Evolutionary conservation across 2,797 vertebrate species (phyloP).

Genomic region (Parotocinclus haroldoi): DNA sequence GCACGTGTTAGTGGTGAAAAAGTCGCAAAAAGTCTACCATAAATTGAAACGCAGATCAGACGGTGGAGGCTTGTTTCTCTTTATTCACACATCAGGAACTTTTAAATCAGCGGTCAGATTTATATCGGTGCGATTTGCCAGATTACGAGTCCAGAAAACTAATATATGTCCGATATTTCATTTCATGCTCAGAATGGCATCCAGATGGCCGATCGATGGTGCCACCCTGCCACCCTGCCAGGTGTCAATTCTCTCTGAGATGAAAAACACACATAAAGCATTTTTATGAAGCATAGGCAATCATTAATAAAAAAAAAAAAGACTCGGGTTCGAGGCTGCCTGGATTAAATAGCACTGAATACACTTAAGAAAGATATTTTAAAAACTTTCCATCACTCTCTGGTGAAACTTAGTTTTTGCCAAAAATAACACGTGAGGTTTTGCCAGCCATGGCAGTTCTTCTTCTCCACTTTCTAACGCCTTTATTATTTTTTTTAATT

Average conservation of each 20-base stretch:
- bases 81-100: constrained; percentile 1
- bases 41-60: constrained; percentile 29
- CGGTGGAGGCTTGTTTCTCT: constrained; percentile 2
- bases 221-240: neutral
- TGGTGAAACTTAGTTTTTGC: no score
- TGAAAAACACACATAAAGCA: neutral
- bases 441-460: no score
- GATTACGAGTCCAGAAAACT: constrained; percentile 5
- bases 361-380: no score
- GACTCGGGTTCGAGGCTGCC: neutral
- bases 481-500: no score
- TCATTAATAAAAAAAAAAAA: neutral
- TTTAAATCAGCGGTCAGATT: neutral
- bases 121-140: constrained; percentile 2
- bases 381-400: no score
- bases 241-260: constrained; percentile 4
- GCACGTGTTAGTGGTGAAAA: no score
- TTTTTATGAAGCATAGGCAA: neutral
- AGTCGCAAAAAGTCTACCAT: no score
- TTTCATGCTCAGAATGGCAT: neutral
- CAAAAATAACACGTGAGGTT: no score
- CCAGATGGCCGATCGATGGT: constrained; percentile 7
- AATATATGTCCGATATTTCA: neutral
- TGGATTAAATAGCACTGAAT: no score
- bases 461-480: no score